Evolutionary conservation across 1,140 invertebrate genomes (phyloP), one percentile per base, ranked within the genome.

Genomic region (Drosophila ogumai): DNA sequence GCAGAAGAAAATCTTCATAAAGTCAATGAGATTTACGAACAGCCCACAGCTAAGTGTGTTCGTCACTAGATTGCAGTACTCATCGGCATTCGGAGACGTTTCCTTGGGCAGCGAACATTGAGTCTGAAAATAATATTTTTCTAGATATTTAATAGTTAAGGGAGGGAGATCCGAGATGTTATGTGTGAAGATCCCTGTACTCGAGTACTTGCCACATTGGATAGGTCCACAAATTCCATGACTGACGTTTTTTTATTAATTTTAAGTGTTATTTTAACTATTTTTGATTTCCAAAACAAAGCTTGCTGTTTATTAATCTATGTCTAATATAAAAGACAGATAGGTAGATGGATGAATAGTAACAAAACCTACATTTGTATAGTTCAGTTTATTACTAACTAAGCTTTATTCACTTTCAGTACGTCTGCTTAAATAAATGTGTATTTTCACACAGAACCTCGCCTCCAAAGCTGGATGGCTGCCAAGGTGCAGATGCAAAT

Each of bases 401-500:
- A 52, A 19, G 31, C n/a, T 34, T 19, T 7, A 22, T 54, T 38
- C 34, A 22, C 8, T 22, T 15, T 32, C 6, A 56, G 22, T 31
- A 15, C 13, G 5, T 19, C 10, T 12, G n/a, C n/a, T 41, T 43
- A 69, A 36, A 31, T 41, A 57, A 64, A 6, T 6, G n/a, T 40
- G 61, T 36, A 22, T 40, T 73, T 36, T 54, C 34, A 12, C 28
- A 36, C n/a, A 65, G 28, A 25, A 7, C 15, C 19, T 41, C 31
- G 32, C 60, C 22, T 7, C 36, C 10, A 61, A 43, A 61, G 28
- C 28, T 61, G 55, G 13, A 69, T 66, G 47, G 9, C 28, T 34
- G 67, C 50, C 76, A 84, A 84, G 81, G 74, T 77, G 61, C 76
- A 65, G 22, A 65, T 81, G 68, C 64, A 72, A 81, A 71, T 86